Conservation (phyloP, 2,888 invertebrate genomes). For the Polydrusus pterygomalis region DNA sequence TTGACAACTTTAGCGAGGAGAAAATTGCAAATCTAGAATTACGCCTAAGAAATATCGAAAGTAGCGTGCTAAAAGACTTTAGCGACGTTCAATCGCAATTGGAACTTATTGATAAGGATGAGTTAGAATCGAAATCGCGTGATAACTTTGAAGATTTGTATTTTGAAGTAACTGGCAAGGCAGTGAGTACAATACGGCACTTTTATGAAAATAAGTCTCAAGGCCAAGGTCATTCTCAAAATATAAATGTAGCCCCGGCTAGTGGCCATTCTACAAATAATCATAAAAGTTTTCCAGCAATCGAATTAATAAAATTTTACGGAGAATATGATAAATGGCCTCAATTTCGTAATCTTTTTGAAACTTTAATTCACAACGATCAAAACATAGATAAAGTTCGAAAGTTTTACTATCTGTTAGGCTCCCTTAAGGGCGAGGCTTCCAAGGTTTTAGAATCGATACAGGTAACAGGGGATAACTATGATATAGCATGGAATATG, state of each 20-base stretch:
- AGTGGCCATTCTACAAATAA: neutral
- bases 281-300: neutral
- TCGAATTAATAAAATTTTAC: neutral
- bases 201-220: neutral
- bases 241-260: neutral
- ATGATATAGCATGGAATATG: constrained; percentile 51
- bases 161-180: neutral
- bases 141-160: neutral
- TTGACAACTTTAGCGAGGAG: neutral
- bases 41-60: neutral
- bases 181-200: neutral
- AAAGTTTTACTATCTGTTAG: constrained; percentile 12
- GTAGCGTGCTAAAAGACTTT: neutral
- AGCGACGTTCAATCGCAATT: neutral
- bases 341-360: constrained; percentile 52
- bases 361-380: constrained; percentile 52
- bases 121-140: neutral
- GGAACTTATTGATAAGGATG: neutral
- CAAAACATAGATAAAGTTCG: constrained; percentile 40
- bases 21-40: constrained; percentile 8
- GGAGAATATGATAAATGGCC: constrained; percentile 40
- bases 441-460: constrained; percentile 20
- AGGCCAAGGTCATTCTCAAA: neutral
- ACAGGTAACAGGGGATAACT: constrained; percentile 53
- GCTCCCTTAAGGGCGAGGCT: constrained; percentile 7